Evolutionary conservation across 2,888 invertebrate species (phyloP).

Genomic region (Drosophila subsilvestris): DNA sequence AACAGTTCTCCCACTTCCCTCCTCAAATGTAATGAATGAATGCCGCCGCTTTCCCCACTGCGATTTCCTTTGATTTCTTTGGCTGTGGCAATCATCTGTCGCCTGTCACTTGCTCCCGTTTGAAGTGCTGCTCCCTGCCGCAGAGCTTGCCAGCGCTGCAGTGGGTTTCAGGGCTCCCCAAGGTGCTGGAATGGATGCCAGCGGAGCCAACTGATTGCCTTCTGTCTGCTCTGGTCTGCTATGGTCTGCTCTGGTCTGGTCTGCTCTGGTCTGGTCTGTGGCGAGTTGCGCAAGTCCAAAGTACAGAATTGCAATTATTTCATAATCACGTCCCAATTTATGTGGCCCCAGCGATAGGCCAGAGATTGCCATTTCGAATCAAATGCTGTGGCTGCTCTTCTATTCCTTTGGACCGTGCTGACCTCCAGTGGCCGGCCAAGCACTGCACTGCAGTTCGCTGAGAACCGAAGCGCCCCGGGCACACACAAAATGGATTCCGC

Average conservation of each 20-base stretch:
- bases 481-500: constrained; percentile 64
- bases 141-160: neutral
- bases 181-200: constrained; percentile 37
- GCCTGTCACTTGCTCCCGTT: constrained; percentile 71
- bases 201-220: constrained; percentile 35
- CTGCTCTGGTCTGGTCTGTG: constrained; percentile 19
- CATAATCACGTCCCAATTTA: constrained; percentile 81
- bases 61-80: constrained; percentile 48
- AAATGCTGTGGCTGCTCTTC: constrained; percentile 69
- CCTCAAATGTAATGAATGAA: constrained; percentile 30
- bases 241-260: neutral
- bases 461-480: constrained; percentile 59
- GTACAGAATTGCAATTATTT: constrained; percentile 74
- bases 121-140: constrained; percentile 28
- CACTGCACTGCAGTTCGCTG: constrained; percentile 37
- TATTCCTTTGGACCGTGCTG: constrained; percentile 67
- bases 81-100: constrained; percentile 49
- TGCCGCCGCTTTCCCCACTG: constrained; percentile 29
- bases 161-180: constrained; percentile 32
- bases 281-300: constrained; percentile 66
- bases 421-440: constrained; percentile 61
- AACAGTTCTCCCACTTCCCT: neutral
- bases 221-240: constrained; percentile 7
- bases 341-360: constrained; percentile 58
- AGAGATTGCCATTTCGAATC: constrained; percentile 68